phyloP scores from a whole-genome alignment of 2,797 vertebrate species.

The Cetoscarus ocellatus region DNA sequence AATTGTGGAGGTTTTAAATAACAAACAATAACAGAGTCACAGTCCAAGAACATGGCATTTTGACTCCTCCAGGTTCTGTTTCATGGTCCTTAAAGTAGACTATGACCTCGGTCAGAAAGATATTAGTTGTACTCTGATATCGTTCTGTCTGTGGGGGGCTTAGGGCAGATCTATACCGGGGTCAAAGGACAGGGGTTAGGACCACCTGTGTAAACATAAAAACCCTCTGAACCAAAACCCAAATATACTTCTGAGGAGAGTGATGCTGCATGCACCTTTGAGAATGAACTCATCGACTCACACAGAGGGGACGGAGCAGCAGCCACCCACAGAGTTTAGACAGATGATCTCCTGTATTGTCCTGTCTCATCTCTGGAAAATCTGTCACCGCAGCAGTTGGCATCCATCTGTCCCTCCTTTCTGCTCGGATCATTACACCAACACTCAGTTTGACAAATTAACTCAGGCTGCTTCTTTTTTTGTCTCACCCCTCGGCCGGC shows the following conservation, averaged over 20 bases:
- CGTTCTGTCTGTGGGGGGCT: slow-evolving; percentile 40
- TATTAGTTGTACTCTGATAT: slow-evolving; percentile 19
- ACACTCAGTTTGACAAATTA: slow-evolving; percentile 24
- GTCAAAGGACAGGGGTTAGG: slow-evolving; percentile 55
- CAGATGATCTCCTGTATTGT: slow-evolving; percentile 13
- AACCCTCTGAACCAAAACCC: slow-evolving; percentile 34
- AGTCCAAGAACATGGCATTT: neutral
- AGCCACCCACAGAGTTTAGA: slow-evolving; percentile 41
- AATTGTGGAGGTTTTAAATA: too few species aligned
- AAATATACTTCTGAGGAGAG: slow-evolving; percentile 42
- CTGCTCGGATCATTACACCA: slow-evolving; percentile 12
- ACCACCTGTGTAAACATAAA: slow-evolving; percentile 66
- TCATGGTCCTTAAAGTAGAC: neutral
- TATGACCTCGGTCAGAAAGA: slow-evolving; percentile 5
- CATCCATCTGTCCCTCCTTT: slow-evolving; percentile 18
- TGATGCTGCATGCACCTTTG: slow-evolving; percentile 18
- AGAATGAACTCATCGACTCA: slow-evolving; percentile 28
- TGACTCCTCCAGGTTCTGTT: slow-evolving; percentile 4
- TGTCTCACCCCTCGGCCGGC: neutral
- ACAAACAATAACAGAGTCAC: neutral
- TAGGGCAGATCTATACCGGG: slow-evolving; percentile 34
- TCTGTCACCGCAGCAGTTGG: slow-evolving; percentile 31
- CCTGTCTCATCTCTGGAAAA: slow-evolving; percentile 25
- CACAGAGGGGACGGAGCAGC: slow-evolving; percentile 37
- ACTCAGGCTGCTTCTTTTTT: slow-evolving; percentile 1